Conservation (phyloP, 1,140 invertebrate genomes). For the Leptestheria dahalacensis region DNA sequence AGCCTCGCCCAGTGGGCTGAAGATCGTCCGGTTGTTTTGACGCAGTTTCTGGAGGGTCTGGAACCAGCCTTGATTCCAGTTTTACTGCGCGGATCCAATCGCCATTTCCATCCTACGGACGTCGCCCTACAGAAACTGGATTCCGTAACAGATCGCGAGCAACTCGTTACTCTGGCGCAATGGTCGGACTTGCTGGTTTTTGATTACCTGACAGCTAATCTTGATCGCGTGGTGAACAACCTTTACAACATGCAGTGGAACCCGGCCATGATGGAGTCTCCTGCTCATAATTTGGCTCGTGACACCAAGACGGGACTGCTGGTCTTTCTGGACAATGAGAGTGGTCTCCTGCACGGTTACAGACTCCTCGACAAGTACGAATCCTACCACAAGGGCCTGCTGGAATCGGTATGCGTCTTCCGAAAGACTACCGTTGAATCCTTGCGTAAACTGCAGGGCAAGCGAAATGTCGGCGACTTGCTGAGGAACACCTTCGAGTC, state of each 20-base stretch:
- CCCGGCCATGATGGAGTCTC: constrained; percentile 68
- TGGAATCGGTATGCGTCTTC: constrained; percentile 67
- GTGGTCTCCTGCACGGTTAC: constrained; percentile 70
- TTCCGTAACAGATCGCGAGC: constrained; percentile 15
- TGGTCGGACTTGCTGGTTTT: constrained; percentile 79
- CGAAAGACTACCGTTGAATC: constrained; percentile 48
- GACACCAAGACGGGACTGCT: constrained; percentile 50
- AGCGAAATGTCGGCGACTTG: constrained; percentile 34
- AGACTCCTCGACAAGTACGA: constrained; percentile 70
- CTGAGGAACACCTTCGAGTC: constrained; percentile 27
- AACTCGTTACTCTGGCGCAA: constrained; percentile 58
- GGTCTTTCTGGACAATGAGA: constrained; percentile 76
- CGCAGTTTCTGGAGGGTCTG: constrained; percentile 47
- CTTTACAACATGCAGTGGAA: constrained; percentile 82
- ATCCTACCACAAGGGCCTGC: constrained; percentile 54
- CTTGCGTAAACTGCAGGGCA: constrained; percentile 38
- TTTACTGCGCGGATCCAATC: constrained; percentile 47
- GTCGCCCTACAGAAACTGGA: constrained; percentile 23
- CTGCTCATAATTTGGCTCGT: constrained; percentile 66
- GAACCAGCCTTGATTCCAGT: constrained; percentile 41
- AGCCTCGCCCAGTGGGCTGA: constrained; percentile 59
- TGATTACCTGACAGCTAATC: constrained; percentile 74
- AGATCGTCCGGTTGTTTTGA: constrained; percentile 59
- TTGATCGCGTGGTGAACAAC: constrained; percentile 76
- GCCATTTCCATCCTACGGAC: constrained; percentile 49